Percentiles rank a stretch among this genome's conserved stretches.
Evolutionary conservation across 2,888 invertebrate species (phyloP).

Genomic region (Dusona sp.): DNA sequence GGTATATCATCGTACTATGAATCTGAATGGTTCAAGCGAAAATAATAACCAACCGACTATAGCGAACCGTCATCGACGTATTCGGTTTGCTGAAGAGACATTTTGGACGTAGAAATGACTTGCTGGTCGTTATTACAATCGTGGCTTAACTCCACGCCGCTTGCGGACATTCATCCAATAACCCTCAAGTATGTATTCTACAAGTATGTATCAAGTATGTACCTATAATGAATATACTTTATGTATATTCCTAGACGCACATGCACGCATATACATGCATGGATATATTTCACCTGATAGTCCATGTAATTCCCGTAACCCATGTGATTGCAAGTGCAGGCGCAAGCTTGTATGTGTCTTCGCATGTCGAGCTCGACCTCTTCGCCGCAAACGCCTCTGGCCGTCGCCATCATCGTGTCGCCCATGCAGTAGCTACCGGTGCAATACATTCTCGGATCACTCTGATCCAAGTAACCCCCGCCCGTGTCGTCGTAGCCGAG

Average conservation of each 20-base stretch:
- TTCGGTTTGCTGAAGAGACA: too few species aligned
- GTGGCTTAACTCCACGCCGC: too few species aligned
- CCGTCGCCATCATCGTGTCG: conserved; percentile 84
- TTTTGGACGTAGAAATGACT: too few species aligned
- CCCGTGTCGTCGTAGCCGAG: conserved; percentile 83
- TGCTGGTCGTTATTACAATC: background rate
- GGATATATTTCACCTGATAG: conserved; percentile 89
- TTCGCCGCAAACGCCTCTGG: conserved; percentile 85
- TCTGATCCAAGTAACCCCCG: conserved; percentile 83
- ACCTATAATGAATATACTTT: background rate
- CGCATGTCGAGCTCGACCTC: conserved; percentile 93
- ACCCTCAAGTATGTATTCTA: too few species aligned
- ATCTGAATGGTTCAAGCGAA: background rate
- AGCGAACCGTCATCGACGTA: background rate
- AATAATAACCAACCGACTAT: background rate
- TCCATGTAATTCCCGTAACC: conserved; percentile 97
- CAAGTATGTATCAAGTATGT: too few species aligned
- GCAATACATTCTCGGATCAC: conserved; percentile 83
- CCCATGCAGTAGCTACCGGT: conserved; percentile 84
- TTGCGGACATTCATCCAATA: background rate
- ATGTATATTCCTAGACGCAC: background rate
- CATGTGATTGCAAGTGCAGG: conserved; percentile 97
- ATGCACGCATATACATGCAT: background rate
- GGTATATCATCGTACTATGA: background rate
- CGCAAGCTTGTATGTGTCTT: conserved; percentile 95